Conservation (phyloP, 2,797 vertebrate genomes). For the Pantherophis alleghaniensis region DNA sequence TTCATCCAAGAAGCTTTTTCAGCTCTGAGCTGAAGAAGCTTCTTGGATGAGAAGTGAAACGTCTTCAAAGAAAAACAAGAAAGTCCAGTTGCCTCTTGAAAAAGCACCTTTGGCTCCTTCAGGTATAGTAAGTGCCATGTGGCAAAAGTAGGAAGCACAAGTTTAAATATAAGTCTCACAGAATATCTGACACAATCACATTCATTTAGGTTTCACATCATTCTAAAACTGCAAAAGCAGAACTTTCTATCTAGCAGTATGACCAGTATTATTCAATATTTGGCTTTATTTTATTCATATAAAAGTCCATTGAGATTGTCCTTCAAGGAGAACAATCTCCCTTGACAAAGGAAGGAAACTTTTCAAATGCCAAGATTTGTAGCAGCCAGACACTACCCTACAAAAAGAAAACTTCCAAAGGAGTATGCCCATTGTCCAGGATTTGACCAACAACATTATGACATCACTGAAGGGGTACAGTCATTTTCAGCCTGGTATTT, state of each 20-base stretch:
- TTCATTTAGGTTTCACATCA: not conserved
- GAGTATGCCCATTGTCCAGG: not conserved
- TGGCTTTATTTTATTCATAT: not conserved
- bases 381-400: not conserved
- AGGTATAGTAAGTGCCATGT: not conserved
- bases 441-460: not conserved
- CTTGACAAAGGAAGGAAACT: not conserved
- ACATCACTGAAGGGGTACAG: not conserved
- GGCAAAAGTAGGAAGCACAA: not conserved
- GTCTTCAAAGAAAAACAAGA: too few species aligned
- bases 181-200: not conserved
- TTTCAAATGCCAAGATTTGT: not conserved
- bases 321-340: not conserved
- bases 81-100: too few species aligned
- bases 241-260: too few species aligned
- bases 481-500: not conserved
- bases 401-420: not conserved
- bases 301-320: not conserved
- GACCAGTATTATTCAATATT: not conserved
- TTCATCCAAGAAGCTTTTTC: too few species aligned
- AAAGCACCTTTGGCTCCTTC: too few species aligned
- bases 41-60: too few species aligned
- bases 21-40: too few species aligned
- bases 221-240: not conserved
- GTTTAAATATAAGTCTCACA: not conserved